phyloP scores from a whole-genome alignment of 1,140 invertebrate species.

The Lerema accius region DNA sequence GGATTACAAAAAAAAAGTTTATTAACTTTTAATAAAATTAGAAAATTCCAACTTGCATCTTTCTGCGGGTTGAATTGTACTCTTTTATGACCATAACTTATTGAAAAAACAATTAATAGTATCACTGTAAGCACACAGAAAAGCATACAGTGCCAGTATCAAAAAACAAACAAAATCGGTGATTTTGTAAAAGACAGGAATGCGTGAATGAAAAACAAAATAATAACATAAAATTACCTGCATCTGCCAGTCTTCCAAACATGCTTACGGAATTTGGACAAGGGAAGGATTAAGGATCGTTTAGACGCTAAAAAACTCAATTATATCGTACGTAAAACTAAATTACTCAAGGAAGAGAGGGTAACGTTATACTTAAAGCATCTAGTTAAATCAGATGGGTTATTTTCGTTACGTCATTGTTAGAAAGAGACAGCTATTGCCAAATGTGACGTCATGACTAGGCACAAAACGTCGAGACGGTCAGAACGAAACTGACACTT shows the following conservation, averaged over 20 bases:
- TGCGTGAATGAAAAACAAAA: conserved; percentile 41
- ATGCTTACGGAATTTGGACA: conserved; percentile 63
- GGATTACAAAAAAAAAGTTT: no score
- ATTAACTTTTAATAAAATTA: not conserved
- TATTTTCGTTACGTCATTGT: conserved; percentile 42
- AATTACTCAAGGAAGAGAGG: conserved; percentile 40
- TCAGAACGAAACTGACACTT: not conserved
- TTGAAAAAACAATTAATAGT: not conserved
- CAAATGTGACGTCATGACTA: conserved; percentile 13
- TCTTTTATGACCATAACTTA: not conserved
- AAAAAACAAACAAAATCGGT: conserved; percentile 17
- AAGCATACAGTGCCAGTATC: conserved; percentile 10
- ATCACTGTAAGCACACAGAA: conserved; percentile 25
- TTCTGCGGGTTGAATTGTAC: not conserved
- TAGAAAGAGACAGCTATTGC: conserved; percentile 3
- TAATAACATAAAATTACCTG: conserved; percentile 69
- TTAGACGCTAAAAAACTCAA: conserved; percentile 49
- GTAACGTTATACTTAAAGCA: conserved; percentile 52
- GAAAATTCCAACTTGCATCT: conserved; percentile 40
- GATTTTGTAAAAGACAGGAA: conserved; percentile 23
- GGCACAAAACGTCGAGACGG: not conserved
- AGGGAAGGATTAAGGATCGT: conserved; percentile 48
- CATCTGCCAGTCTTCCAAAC: conserved; percentile 66
- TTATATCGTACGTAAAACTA: conserved; percentile 41
- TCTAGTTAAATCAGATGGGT: conserved; percentile 47